Conservation (phyloP, 2,888 invertebrate species). For the Tenthredo livida region DNA sequence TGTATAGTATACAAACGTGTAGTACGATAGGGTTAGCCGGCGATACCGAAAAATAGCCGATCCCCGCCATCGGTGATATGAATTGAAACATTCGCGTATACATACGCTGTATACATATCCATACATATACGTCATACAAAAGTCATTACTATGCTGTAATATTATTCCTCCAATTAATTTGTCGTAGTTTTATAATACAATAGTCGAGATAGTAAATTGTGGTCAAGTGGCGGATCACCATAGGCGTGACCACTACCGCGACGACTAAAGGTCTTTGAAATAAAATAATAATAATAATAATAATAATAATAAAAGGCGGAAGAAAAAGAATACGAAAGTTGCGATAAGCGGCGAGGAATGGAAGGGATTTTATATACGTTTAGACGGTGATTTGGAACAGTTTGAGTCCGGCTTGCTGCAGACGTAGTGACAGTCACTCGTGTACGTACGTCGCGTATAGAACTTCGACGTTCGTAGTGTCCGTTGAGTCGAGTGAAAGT, state of each 20-base stretch:
- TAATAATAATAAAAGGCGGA: too few relatives aligned
- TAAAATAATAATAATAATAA: too few relatives aligned
- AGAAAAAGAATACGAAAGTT: background rate
- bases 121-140: background rate
- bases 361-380: conserved; percentile 39
- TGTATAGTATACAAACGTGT: background rate
- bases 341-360: conserved; percentile 42
- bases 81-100: conserved; percentile 17
- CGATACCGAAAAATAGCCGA: conserved; percentile 4
- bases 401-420: conserved; percentile 39
- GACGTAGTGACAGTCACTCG: conserved; percentile 22
- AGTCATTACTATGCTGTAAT: background rate
- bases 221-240: background rate
- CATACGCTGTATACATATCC: too few relatives aligned
- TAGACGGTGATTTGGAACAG: conserved; percentile 30
- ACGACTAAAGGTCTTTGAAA: background rate
- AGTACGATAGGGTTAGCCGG: conserved; percentile 1
- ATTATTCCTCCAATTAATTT: background rate
- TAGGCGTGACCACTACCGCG: background rate
- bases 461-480: background rate
- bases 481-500: background rate
- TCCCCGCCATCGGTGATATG: conserved; percentile 33
- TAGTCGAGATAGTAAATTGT: background rate
- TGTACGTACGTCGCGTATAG: background rate
- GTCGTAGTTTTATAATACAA: background rate